Base-by-base conservation (phyloP, 2,113 vertebrate species). In the Indri indri region DNA sequence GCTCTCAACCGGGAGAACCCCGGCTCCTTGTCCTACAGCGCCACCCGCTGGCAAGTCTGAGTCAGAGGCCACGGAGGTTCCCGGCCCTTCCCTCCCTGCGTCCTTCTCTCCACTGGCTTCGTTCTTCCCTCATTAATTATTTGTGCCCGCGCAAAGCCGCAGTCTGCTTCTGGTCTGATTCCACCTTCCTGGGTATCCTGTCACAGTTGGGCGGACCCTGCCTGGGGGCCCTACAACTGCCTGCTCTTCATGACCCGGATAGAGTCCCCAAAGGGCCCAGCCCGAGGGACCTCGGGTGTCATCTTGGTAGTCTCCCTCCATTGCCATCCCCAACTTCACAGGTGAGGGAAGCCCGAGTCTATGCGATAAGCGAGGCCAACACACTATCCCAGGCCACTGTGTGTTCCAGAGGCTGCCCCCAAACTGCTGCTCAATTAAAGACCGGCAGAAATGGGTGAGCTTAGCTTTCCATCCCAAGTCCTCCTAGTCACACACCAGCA, bases 1-100 rank as follows among this genome's bases (percentile, higher is more conserved):
- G 94, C 90, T 66, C 94, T 52, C 96, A 40, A 8, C 52, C 22
- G 84, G 45, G 73, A 77, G 9, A 5, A 66, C 30, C 83, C 65
- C 83, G 0, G 98, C 98, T 98, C n/a, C 98, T 98, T 98, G 98
- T 98, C 98, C 98, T 98, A 97, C 96, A 98, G 98, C 97, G 97
- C 98, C 98, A 98, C 98, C 98, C 97, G 27, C 98, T 97, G 98
- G 98, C 71, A 9, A 87, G 6, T 61, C 63, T 0, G 17, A 88
- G 12, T 45, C 90, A 7, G 57, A 63, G 94, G 34, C 37, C 10
- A 59, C 17, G 1, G 37, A 54, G 37, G 50, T 3, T n/a, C 74
- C 80, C 0, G 18, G 42, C 45, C 32, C 37, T 12, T 20, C 17
- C n/a, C 27, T 30, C 66, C 93, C 1, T 0, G 1, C 0, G 5